Conservation (phyloP, 2,797 vertebrate species). For the Tadarida brasiliensis region DNA sequence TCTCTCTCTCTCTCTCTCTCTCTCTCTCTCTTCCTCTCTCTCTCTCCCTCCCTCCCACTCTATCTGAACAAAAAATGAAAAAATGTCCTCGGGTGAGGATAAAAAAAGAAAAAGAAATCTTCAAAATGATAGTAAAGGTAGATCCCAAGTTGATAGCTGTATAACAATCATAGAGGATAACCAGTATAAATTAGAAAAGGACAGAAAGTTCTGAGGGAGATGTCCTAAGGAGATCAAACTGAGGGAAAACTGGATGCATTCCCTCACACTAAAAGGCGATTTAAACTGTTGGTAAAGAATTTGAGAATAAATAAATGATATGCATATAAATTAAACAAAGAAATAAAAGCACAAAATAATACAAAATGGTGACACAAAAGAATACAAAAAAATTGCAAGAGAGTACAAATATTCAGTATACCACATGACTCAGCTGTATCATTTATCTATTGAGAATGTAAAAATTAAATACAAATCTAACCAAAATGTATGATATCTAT, state of each 20-base stretch:
- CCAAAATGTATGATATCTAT: not conserved
- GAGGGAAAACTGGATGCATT: not conserved
- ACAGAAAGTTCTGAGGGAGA: not conserved
- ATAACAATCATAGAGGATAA: not conserved
- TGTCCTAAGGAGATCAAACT: not conserved
- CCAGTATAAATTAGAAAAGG: slow-evolving; percentile 23
- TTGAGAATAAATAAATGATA: not conserved
- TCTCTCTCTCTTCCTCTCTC: too few species aligned
- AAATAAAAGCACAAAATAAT: not conserved
- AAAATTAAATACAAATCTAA: slow-evolving; percentile 13
- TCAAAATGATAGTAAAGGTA: not conserved
- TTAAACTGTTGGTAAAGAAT: not conserved
- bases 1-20: too few species aligned
- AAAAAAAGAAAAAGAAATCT: not conserved
- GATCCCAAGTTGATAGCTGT: not conserved
- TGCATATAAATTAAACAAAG: not conserved
- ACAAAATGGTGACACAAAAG: not conserved
- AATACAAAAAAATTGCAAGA: not conserved
- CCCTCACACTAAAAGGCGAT: not conserved
- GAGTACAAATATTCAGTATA: not conserved
- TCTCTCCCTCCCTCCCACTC: too few species aligned
- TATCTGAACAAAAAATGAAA: too few species aligned
- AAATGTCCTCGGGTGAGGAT: too few species aligned
- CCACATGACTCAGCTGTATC: not conserved
- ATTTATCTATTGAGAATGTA: not conserved